These are phyloP conservation scores for Okapia johnstoni DNA, from an alignment of 2,113 vertebrate species.

Conservation along the genomic window DNA sequence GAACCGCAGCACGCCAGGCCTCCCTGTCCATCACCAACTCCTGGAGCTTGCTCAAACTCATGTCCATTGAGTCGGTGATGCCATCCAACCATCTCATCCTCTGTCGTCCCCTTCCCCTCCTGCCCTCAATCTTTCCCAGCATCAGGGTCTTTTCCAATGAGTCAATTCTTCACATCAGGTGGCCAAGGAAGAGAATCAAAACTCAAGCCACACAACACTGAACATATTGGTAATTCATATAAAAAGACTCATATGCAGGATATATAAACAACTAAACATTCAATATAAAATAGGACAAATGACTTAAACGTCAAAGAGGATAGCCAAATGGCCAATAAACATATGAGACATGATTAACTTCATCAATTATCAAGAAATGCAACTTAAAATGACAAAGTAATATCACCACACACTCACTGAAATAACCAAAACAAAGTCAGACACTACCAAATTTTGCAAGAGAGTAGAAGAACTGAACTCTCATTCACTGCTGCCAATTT, in stretches of 20 bases:
- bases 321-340: not conserved
- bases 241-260: not conserved
- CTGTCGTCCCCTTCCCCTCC: not conserved
- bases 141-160: not conserved
- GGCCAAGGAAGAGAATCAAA: not conserved
- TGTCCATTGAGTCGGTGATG: not conserved
- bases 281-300: not conserved
- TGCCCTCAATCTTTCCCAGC: not conserved
- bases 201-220: not conserved
- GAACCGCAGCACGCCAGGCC: fast-evolving
- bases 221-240: not conserved
- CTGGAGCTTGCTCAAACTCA: not conserved
- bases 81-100: not conserved
- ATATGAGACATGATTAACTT: not conserved
- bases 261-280: not conserved
- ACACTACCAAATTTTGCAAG: not conserved
- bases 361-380: not conserved
- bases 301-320: not conserved
- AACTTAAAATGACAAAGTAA: not conserved
- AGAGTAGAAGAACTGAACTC: not conserved
- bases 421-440: not conserved
- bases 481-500: not conserved
- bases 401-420: not conserved
- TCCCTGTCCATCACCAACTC: not conserved
- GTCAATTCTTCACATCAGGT: not conserved